Evolutionary conservation across 2,113 vertebrate genomes (phyloP).

Genomic region (Laticauda colubrina): DNA sequence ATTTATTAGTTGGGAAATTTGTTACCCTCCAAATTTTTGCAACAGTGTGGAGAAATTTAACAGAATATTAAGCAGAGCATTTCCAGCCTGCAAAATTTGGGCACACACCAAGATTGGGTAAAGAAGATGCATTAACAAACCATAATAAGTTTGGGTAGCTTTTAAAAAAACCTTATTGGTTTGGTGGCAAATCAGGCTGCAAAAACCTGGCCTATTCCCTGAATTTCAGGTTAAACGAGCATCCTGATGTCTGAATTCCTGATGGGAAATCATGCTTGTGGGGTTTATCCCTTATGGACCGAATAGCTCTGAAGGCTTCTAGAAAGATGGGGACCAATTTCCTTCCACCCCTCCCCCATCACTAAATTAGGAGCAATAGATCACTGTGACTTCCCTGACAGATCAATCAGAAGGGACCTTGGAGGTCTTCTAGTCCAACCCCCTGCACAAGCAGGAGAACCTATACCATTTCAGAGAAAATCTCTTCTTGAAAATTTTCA

Average conservation of each 20-base stretch:
- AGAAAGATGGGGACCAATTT: too few relatives aligned
- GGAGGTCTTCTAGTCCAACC: too few relatives aligned
- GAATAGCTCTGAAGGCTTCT: not conserved
- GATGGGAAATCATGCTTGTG: too few relatives aligned
- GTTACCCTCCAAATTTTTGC: not conserved
- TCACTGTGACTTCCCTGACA: too few relatives aligned
- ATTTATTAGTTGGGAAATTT: not conserved
- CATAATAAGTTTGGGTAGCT: not conserved
- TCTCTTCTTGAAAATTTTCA: too few relatives aligned
- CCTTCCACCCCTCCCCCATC: too few relatives aligned
- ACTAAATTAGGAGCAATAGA: too few relatives aligned
- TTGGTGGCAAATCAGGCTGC: not conserved
- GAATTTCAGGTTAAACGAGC: not conserved
- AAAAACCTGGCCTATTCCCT: not conserved
- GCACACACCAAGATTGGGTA: not conserved
- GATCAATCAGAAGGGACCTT: too few relatives aligned
- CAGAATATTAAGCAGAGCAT: not conserved
- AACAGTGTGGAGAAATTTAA: not conserved
- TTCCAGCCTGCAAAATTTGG: not conserved
- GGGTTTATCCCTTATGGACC: not conserved
- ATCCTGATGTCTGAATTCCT: not conserved
- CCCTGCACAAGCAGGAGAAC: too few relatives aligned
- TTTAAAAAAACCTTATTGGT: not conserved
- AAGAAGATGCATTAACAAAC: not conserved
- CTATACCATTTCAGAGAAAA: too few relatives aligned